Evolutionary conservation across 2,888 invertebrate genomes (phyloP).

Genomic region (Epicampocera succincta): DNA sequence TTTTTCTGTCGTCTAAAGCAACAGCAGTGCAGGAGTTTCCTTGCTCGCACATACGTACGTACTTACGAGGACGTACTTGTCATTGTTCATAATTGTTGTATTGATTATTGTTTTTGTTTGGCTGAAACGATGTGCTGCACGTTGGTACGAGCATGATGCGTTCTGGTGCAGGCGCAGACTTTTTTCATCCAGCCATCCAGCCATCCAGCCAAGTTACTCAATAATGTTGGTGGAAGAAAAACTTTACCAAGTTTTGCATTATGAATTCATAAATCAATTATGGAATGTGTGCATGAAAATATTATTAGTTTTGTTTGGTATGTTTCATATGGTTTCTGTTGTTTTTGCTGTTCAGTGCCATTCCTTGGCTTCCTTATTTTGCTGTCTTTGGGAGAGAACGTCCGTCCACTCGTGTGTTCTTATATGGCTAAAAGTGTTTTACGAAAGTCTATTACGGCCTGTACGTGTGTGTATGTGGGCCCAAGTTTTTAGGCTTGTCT

Average conservation of each 20-base stretch:
- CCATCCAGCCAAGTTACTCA: conserved; percentile 31
- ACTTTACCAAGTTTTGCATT: conserved; percentile 75
- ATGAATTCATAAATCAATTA: conserved; percentile 81
- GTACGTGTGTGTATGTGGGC: not conserved
- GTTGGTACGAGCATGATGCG: conserved; percentile 40
- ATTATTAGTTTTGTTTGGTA: conserved; percentile 69
- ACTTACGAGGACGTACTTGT: no score
- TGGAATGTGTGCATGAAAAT: conserved; percentile 80
- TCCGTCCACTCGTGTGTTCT: conserved; percentile 32
- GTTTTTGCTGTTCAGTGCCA: not conserved
- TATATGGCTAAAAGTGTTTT: conserved; percentile 40
- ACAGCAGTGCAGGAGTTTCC: conserved; percentile 51
- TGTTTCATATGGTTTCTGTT: conserved; percentile 49
- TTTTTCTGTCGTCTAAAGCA: conserved; percentile 39
- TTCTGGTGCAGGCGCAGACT: conserved; percentile 40
- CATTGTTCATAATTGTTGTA: conserved; percentile 68
- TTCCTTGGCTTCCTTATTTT: conserved; percentile 71
- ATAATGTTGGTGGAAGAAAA: conserved; percentile 66
- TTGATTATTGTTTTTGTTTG: conserved; percentile 60
- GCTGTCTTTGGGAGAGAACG: conserved; percentile 45
- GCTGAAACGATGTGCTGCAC: conserved; percentile 44
- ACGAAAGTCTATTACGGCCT: not conserved
- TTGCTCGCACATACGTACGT: conserved; percentile 20
- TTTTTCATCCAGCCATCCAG: conserved; percentile 39
- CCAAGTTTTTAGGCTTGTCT: conserved; percentile 19